Percentiles rank a stretch among this genome's conserved stretches.
Evolutionary conservation across 2,113 vertebrate species (phyloP).

Genomic region (Jaculus jaculus): DNA sequence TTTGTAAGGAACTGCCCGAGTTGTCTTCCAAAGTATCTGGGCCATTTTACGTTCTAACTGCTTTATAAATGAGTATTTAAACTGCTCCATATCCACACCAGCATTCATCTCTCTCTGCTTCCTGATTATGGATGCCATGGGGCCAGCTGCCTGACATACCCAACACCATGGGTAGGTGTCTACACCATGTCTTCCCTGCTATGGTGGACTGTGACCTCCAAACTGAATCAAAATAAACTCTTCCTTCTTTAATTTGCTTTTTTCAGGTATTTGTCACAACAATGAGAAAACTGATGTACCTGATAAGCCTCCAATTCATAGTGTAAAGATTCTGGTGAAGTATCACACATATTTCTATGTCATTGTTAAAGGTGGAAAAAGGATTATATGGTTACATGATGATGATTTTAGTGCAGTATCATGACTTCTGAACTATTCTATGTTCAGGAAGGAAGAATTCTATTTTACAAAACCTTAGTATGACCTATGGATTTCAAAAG

Average conservation of each 20-base stretch:
- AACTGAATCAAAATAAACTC: no score
- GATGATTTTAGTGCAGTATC: background rate
- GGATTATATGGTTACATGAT: background rate
- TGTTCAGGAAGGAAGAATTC: background rate
- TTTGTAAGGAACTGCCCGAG: background rate
- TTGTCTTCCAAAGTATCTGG: background rate
- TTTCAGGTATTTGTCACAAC: no score
- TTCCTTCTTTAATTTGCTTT: no score
- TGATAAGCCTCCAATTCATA: constrained; percentile 16
- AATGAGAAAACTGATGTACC: no score
- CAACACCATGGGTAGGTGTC: no score
- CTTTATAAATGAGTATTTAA: background rate
- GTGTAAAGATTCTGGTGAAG: background rate
- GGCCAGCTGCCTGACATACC: no score
- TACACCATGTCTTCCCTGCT: no score
- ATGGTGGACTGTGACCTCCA: no score
- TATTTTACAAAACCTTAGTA: background rate
- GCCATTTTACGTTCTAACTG: background rate
- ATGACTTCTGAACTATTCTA: background rate
- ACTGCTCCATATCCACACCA: background rate
- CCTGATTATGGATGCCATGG: no score
- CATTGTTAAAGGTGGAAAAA: background rate
- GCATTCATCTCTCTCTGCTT: no score
- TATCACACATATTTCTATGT: background rate
- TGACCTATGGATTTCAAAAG: background rate